Evolutionary conservation across 37 sponge, comb jelly and placozoan species (phyloP), one percentile per base, ranked within the genome.

Genomic region (Eunapius fragilis): DNA sequence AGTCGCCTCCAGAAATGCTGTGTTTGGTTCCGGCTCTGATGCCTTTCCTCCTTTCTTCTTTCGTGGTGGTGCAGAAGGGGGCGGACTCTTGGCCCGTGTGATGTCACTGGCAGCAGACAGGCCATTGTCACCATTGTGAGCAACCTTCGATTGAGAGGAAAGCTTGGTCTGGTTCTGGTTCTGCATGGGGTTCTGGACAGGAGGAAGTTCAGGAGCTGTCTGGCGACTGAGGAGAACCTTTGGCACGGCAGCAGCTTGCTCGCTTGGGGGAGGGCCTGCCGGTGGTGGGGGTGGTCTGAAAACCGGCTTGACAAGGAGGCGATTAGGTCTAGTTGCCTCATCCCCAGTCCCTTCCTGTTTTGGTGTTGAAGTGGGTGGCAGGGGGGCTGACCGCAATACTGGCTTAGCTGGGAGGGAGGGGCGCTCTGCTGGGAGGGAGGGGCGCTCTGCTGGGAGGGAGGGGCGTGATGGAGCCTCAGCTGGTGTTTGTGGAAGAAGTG

Each of bases 141-240:
- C 47, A 0, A 37, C 25, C 67, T 38, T 38, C 25, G 80, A n/a
- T 3, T 67, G 49, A 13, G 41, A 3, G 7, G 33, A 9, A 31
- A 33, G 74, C 32, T 33, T 31, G 74, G 26, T 31, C 74, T 33
- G 33, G 17, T 34, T 31, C 32, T 73, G 32, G 28, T 71, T 71
- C 32, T 73, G 32, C 17, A 33, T 13, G 7, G 74, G 74, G 74
- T 33, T 31, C 22, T 31, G 74, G 17, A 23, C 17, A 33, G 78
- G 78, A 32, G 78, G 78, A 77, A 77, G 41, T 17, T 37, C 41
- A 34, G 78, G 78, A 14, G 78, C 41, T 25, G 78, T 27, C 25
- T 35, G 74, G 32, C 33, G 31, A 13, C 32, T 31, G 74, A 73
- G 17, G 0, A 34, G 74, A 22, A 34, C n/a, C 74, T 73, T 31